phyloP scores from a whole-genome alignment of 1,140 invertebrate species.

The Leptestheria dahalacensis region DNA sequence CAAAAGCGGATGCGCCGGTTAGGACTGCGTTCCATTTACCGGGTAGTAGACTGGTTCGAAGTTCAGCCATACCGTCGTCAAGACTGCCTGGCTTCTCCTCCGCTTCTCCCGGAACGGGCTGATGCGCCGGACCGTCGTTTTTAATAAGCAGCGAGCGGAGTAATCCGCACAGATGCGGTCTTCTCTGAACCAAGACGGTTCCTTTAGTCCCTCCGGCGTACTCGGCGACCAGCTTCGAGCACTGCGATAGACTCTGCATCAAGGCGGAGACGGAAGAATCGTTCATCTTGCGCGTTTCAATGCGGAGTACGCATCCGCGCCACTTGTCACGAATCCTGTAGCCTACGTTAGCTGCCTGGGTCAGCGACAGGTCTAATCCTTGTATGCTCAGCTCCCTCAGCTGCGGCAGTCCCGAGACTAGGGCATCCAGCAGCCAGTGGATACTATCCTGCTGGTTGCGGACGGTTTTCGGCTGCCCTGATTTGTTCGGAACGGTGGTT shows the following conservation, averaged over 20 bases:
- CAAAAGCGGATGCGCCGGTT: neutral
- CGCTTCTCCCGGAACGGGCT: neutral
- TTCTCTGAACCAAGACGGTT: neutral
- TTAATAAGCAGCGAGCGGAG: neutral
- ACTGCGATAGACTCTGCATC: neutral
- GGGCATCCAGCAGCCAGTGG: slow-evolving; percentile 11
- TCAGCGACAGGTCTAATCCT: neutral
- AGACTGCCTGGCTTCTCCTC: neutral
- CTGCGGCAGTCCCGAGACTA: slow-evolving; percentile 2
- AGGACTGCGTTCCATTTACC: neutral
- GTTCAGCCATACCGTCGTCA: neutral
- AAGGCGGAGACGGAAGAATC: neutral
- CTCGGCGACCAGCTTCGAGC: neutral
- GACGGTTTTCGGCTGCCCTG: neutral
- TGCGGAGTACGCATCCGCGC: neutral
- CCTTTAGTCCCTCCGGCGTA: neutral
- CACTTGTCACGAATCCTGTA: neutral
- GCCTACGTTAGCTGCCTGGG: slow-evolving; percentile 5
- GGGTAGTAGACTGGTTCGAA: neutral
- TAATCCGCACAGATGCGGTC: neutral
- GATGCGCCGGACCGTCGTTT: neutral
- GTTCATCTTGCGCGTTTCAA: neutral
- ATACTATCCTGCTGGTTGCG: neutral
- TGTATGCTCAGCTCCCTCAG: neutral
- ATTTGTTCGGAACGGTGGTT: neutral